Conservation (phyloP, 2,113 vertebrate species). For the Sebastes schlegelii region DNA sequence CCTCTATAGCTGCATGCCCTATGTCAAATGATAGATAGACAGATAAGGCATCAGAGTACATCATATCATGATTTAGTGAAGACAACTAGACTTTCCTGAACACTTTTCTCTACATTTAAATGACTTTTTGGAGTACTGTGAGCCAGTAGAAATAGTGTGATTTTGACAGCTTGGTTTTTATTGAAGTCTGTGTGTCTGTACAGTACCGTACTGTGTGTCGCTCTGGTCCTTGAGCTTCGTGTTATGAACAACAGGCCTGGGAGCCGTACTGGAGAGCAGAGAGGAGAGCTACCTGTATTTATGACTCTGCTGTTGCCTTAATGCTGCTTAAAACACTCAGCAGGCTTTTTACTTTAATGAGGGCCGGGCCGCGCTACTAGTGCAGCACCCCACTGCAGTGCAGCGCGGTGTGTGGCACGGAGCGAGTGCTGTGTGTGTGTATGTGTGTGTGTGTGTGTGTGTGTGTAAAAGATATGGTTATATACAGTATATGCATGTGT, state of each 20-base stretch:
- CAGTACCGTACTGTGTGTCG: conserved; percentile 8
- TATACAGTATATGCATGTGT: conserved; percentile 2
- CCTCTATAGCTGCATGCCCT: not conserved
- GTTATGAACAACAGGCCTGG: conserved; percentile 56
- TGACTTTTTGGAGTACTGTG: not conserved
- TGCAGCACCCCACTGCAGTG: conserved; percentile 55
- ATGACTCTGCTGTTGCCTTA: conserved; percentile 67
- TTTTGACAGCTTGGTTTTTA: conserved; percentile 18
- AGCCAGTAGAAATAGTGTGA: not conserved
- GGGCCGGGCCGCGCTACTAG: conserved; percentile 39
- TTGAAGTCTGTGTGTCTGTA: not conserved
- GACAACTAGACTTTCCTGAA: not conserved
- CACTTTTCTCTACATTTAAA: not conserved
- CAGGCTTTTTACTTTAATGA: conserved; percentile 80
- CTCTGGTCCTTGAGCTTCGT: conserved; percentile 50
- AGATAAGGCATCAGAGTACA: not conserved
- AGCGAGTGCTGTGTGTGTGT: too few relatives aligned
- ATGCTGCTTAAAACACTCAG: conserved; percentile 78
- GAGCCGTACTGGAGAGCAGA: conserved; percentile 57
- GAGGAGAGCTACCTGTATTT: conserved; percentile 69
- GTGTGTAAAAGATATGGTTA: conserved; percentile 34
- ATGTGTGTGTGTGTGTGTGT: conserved; percentile 30
- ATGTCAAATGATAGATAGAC: not conserved
- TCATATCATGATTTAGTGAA: not conserved
- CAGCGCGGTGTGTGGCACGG: conserved; percentile 16